Percentiles rank a stretch among this genome's conserved stretches.
Evolutionary conservation across 2,113 vertebrate species (phyloP).

Genomic region (Vireo altiloquus): DNA sequence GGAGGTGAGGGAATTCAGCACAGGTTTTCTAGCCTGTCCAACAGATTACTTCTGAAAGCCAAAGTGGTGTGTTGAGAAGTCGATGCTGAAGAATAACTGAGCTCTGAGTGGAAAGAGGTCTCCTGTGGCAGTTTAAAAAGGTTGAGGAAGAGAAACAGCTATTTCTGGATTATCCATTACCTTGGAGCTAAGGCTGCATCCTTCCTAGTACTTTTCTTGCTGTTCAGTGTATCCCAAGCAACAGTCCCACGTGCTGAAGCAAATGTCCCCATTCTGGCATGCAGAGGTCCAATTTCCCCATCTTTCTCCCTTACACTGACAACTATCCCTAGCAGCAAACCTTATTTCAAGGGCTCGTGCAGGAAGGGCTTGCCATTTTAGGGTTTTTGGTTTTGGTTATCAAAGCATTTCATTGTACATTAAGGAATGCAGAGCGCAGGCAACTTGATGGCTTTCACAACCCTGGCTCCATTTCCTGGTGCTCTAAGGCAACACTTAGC

Average conservation of each 20-base stretch:
- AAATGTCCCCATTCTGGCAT: not conserved
- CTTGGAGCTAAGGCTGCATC: not conserved
- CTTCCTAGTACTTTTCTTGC: slow-evolving; percentile 20
- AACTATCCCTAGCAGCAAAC: not conserved
- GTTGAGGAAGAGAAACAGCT: slow-evolving; percentile 33
- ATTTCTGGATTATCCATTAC: slow-evolving; percentile 65
- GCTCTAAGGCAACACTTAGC: slow-evolving; percentile 69
- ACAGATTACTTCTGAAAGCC: slow-evolving; percentile 57
- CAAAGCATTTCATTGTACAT: slow-evolving; percentile 65
- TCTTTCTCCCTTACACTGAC: not conserved
- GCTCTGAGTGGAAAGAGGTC: slow-evolving; percentile 45
- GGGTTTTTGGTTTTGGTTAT: slow-evolving; percentile 32
- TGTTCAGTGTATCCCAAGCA: not conserved
- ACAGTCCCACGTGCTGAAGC: not conserved
- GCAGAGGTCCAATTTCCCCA: not conserved
- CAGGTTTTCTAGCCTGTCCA: slow-evolving; percentile 40
- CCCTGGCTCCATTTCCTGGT: slow-evolving; percentile 69
- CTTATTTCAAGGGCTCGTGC: slow-evolving; percentile 15
- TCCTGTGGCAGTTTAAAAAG: slow-evolving; percentile 46
- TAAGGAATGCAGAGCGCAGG: slow-evolving; percentile 54
- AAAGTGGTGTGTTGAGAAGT: slow-evolving; percentile 49
- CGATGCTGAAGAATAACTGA: slow-evolving; percentile 42
- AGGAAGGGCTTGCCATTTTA: slow-evolving; percentile 38
- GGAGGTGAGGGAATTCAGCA: slow-evolving; percentile 3
- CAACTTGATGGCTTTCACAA: slow-evolving; percentile 71